Conservation (phyloP, 2,797 vertebrate genomes). For the Muscicapa comitata region DNA sequence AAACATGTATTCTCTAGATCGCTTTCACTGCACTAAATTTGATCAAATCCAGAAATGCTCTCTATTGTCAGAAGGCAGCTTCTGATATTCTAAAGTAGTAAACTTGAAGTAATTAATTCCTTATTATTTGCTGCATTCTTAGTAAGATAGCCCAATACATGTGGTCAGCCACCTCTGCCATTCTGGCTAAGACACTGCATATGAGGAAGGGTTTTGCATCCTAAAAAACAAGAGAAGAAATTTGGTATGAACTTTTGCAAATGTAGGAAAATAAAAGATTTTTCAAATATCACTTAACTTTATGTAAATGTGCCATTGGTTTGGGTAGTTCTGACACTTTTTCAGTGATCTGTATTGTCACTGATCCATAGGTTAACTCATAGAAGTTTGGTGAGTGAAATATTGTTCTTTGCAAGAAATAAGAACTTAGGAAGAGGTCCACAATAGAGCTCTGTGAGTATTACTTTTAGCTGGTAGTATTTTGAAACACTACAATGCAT, state of each 20-base stretch:
- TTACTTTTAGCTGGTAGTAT: not conserved
- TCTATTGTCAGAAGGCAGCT: not conserved
- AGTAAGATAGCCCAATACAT: not conserved
- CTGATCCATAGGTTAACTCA: not conserved
- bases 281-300: not conserved
- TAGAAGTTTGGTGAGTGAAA: not conserved
- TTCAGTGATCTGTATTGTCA: not conserved
- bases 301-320: not conserved
- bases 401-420: not conserved
- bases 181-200: not conserved
- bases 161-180: not conserved
- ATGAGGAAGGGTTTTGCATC: not conserved
- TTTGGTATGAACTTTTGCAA: not conserved
- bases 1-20: not conserved
- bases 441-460: not conserved
- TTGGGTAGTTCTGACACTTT: not conserved
- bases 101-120: not conserved
- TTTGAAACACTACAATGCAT: not conserved
- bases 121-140: not conserved
- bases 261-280: not conserved
- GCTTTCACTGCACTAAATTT: not conserved
- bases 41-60: not conserved
- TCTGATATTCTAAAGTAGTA: not conserved
- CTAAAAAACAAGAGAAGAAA: not conserved
- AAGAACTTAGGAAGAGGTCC: not conserved